Percentiles rank a stretch among this genome's conserved stretches.
phyloP scores from a whole-genome alignment of 2,797 vertebrate genomes.

The Tokudaia tokunoshimensis region DNA sequence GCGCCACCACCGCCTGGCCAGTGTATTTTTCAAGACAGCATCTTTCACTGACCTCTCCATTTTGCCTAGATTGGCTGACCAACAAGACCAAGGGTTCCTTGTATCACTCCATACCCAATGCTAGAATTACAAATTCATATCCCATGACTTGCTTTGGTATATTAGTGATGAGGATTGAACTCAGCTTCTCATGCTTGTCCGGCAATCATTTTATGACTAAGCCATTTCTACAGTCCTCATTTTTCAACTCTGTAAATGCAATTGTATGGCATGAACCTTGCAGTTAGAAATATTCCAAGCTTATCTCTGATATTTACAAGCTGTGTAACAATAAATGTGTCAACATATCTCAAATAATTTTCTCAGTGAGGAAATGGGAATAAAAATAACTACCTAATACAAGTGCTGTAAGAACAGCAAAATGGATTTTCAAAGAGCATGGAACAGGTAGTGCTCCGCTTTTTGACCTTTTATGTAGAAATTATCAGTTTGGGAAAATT shows the following conservation, averaged over 20 bases:
- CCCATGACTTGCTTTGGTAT: neutral
- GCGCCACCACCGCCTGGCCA: too few species aligned
- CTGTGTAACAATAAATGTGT: neutral
- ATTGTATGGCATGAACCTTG: neutral
- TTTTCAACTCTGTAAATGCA: neutral
- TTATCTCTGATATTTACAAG: constrained; percentile 42
- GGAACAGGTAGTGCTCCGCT: neutral
- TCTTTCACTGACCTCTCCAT: neutral
- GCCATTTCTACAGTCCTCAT: neutral
- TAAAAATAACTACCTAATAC: constrained; percentile 25
- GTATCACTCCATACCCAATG: neutral
- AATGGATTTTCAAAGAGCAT: constrained; percentile 21
- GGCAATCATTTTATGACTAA: neutral
- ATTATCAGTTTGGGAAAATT: constrained; percentile 18
- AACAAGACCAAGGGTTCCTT: neutral
- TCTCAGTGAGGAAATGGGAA: constrained; percentile 43
- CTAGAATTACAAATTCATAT: neutral
- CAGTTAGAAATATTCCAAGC: constrained; percentile 23
- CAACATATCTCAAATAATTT: neutral
- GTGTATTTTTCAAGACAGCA: neutral
- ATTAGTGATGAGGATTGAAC: neutral
- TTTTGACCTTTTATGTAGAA: constrained; percentile 40
- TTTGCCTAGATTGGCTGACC: neutral
- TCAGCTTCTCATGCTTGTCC: neutral
- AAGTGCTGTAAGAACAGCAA: constrained; percentile 24